Evolutionary conservation across 1,140 invertebrate species (phyloP).

Genomic region (Papilio machaon): DNA sequence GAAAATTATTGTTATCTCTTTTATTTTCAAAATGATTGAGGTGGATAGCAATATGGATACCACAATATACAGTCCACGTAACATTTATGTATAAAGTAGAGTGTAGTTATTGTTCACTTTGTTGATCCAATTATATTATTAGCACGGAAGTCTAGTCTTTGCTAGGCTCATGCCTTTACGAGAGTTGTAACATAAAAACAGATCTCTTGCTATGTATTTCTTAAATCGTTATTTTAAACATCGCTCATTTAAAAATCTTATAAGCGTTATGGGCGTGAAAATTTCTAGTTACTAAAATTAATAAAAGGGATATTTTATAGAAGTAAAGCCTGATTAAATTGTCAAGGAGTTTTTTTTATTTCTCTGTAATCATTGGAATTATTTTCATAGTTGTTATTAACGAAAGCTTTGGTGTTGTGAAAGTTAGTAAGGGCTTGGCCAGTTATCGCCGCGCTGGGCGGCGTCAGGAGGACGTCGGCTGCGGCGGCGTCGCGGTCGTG

Average conservation of each 20-base stretch:
- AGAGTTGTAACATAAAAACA: conserved; percentile 28
- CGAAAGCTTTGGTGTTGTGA: neutral
- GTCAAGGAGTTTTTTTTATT: no score
- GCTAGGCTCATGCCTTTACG: conserved; percentile 2
- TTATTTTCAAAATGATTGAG: no score
- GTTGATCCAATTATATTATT: conserved; percentile 36
- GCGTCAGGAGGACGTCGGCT: conserved; percentile 38
- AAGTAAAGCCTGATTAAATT: no score
- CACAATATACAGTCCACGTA: no score
- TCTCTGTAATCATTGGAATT: neutral
- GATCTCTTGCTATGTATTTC: neutral
- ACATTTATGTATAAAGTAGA: neutral
- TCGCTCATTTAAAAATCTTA: neutral
- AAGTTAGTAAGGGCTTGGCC: conserved; percentile 5
- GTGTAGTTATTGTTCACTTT: conserved; percentile 23
- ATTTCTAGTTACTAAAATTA: no score
- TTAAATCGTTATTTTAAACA: neutral
- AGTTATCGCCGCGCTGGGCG: conserved; percentile 32
- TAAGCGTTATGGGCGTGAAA: no score
- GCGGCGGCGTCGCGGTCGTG: conserved; percentile 51
- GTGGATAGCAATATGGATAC: no score
- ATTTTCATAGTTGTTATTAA: neutral
- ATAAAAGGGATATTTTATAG: no score
- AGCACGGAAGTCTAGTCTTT: conserved; percentile 32
- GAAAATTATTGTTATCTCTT: no score